Conservation (phyloP, 1,140 invertebrate genomes). For the Drosophila persimilis region DNA sequence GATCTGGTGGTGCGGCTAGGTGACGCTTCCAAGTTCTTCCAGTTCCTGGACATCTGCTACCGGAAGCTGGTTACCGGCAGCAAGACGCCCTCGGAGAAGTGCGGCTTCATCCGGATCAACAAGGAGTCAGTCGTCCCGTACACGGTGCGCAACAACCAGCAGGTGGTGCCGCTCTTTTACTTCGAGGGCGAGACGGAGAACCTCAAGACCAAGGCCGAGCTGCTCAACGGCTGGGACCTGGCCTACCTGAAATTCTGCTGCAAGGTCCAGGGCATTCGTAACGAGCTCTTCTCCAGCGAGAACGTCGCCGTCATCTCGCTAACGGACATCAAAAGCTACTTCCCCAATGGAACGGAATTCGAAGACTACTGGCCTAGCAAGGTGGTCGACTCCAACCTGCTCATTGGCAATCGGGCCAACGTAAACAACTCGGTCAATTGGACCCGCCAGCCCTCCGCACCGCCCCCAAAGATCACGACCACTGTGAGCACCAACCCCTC, state of each 20-base stretch:
- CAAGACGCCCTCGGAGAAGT: constrained; percentile 89
- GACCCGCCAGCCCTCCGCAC: constrained; percentile 85
- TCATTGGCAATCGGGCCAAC: constrained; percentile 85
- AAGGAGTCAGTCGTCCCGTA: constrained; percentile 97
- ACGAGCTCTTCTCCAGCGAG: constrained; percentile 94
- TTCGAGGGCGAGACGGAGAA: constrained; percentile 96
- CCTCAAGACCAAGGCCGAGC: constrained; percentile 92
- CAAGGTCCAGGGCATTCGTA: constrained; percentile 95
- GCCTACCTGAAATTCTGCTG: constrained; percentile 97
- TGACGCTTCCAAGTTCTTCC: constrained; percentile 95
- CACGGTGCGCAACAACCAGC: constrained; percentile 91
- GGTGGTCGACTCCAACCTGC: constrained; percentile 90
- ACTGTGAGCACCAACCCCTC: constrained; percentile 29
- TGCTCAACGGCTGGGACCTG: constrained; percentile 94
- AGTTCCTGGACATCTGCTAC: constrained; percentile 94
- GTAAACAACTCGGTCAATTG: constrained; percentile 85
- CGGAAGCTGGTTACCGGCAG: constrained; percentile 89
- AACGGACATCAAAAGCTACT: constrained; percentile 94
- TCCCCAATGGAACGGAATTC: constrained; percentile 93
- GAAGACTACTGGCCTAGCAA: constrained; percentile 96
- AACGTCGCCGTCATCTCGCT: constrained; percentile 94
- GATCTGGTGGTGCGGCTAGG: constrained; percentile 94
- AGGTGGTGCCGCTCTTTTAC: constrained; percentile 96
- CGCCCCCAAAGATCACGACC: constrained; percentile 73
- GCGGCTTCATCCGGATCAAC: constrained; percentile 97